A percentile compares a stretch with the other conserved stretches of the same genome.
phyloP scores from a whole-genome alignment of 2,888 invertebrate species.

The Platycheirus rosarum region DNA sequence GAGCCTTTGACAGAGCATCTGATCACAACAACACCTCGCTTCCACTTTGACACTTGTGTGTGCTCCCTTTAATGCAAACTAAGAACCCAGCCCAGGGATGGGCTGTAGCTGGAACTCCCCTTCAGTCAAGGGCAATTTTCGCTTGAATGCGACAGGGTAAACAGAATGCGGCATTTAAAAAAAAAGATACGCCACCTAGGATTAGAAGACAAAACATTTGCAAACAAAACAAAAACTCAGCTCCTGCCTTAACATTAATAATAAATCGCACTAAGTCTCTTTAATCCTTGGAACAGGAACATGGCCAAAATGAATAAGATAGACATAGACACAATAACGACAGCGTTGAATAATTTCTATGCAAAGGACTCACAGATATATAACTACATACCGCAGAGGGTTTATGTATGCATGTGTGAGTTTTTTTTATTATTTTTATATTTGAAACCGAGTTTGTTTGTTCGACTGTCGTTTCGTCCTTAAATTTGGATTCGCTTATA shows the following conservation, averaged over 20 bases:
- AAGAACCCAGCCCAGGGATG: neutral
- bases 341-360: conserved; percentile 20
- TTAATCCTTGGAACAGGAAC: conserved; percentile 59
- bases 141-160: conserved; percentile 56
- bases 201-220: conserved; percentile 4
- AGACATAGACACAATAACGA: conserved; percentile 25
- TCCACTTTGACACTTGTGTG: conserved; percentile 5
- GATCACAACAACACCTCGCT: conserved; percentile 41
- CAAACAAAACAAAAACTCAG: conserved; percentile 13
- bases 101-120: neutral
- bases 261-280: conserved; percentile 23
- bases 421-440: conserved; percentile 6
- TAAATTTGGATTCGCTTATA: conserved; percentile 67
- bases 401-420: neutral
- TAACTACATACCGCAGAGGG: neutral
- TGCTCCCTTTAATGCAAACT: conserved; percentile 20
- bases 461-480: conserved; percentile 61
- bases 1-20: conserved; percentile 60
- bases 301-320: conserved; percentile 30
- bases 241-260: conserved; percentile 13
- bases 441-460: conserved; percentile 35
- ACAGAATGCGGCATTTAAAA: conserved; percentile 54
- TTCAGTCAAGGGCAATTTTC: conserved; percentile 60
- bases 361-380: neutral
- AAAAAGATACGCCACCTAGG: neutral